These are phyloP conservation scores for Somateria mollissima DNA, from an alignment of 2,797 vertebrate genomes.

Conservation along the genomic window DNA sequence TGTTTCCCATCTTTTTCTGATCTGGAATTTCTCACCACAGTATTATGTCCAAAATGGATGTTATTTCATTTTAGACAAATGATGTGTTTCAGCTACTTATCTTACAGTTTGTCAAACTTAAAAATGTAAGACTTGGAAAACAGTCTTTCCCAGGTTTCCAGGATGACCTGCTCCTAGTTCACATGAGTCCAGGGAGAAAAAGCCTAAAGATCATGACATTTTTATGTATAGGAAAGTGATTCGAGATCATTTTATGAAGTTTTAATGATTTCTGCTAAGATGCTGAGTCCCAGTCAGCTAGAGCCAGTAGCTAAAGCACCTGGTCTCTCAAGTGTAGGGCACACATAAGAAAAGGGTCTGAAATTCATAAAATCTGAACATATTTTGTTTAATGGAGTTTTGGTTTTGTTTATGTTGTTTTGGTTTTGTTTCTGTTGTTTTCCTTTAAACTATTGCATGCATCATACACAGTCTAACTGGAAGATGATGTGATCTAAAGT, in stretches of 20 bases:
- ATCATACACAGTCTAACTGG: background rate
- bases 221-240: conserved; percentile 44
- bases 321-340: background rate
- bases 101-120: conserved; percentile 18
- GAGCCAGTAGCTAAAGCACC: background rate
- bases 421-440: background rate
- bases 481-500: background rate
- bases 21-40: conserved; percentile 28
- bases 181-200: conserved; percentile 12
- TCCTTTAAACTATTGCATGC: background rate
- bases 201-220: conserved; percentile 35
- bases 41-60: background rate
- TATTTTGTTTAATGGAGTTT: background rate
- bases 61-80: conserved; percentile 38
- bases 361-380: background rate
- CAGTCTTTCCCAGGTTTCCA: conserved; percentile 40
- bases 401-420: background rate
- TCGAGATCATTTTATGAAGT: background rate
- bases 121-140: conserved; percentile 50
- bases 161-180: conserved; percentile 4
- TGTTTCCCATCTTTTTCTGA: background rate
- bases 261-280: conserved; percentile 21
- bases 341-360: background rate
- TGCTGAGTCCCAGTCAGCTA: background rate
- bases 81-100: conserved; percentile 32